Evolutionary conservation across 2,797 vertebrate species (phyloP), one percentile per base, ranked within the genome.

Genomic region (Catamblyrhynchus diadema): DNA sequence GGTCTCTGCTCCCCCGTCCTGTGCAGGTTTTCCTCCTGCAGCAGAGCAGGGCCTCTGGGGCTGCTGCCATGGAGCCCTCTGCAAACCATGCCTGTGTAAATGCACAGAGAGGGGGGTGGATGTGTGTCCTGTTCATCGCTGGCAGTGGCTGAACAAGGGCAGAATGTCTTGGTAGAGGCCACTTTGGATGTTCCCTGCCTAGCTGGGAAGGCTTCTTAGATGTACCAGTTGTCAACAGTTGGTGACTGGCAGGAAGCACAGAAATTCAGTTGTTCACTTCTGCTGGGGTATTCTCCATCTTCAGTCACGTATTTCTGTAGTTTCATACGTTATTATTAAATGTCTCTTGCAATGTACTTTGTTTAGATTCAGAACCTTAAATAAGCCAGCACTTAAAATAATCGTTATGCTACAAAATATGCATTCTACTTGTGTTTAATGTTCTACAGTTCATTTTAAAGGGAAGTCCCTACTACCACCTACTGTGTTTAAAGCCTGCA

Each of bases 381-480:
- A n/a, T 66, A 86, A 89, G 41, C 8, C 53, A 79, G 27, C 48
- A 64, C 81, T 82, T 90, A 42, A 91, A 78, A 54, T 41, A n/a
- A 33, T 75, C 0, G 0, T 81, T 86, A 37, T 1, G 1, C 56
- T 88, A 33, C 19, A 90, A 84, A 93, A 53, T 57, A 41, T 6
- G 33, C 42, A 30, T 89, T 77, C 48, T 69, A 5, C 81, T 89
- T 79, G 64, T 86, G 53, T 88, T 86, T 88, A 71, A 90, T 45
- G 32, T 69, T 88, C 66, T 72, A 41, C 66, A 64, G 62, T 73
- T 95, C 22, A 19, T 90, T 90, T 87, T 89, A 64, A 81, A 84
- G 93, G 84, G 88, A 96, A 95, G 87, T 93, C 84, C 85, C 85
- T 74, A 7, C 73, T 93, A 77, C 95, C 95, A 93, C 94, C 92